Percentiles rank a stretch among this genome's conserved stretches.
These are phyloP conservation scores for Clarias magur DNA, from an alignment of 2,113 vertebrate genomes.

Conservation along the genomic window DNA sequence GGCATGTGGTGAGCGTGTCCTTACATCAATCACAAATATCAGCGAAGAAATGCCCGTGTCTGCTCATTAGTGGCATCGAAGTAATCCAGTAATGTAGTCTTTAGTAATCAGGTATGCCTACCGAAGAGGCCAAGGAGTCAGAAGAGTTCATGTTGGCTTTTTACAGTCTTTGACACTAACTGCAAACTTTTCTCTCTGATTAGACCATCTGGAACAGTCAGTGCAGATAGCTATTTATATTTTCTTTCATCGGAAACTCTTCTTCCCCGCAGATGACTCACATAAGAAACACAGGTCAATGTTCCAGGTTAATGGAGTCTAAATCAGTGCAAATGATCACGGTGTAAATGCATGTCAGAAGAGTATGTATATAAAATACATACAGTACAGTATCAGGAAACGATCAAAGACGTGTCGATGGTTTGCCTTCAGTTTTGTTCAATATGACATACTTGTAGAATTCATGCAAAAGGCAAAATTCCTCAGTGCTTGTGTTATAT, in stretches of 20 bases:
- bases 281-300: constrained; percentile 2
- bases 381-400: background rate
- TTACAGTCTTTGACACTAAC: background rate
- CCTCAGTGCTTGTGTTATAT: background rate
- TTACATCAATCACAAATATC: constrained; percentile 64
- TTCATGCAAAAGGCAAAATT: background rate
- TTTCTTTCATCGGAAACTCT: constrained; percentile 3
- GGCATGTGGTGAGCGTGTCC: constrained; percentile 58
- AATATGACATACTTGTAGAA: background rate
- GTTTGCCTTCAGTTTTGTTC: background rate
- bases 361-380: background rate
- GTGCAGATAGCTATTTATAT: constrained; percentile 8
- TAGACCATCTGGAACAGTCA: constrained; percentile 13
- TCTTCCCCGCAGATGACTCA: background rate
- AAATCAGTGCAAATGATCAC: background rate
- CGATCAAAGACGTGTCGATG: background rate
- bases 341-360: background rate
- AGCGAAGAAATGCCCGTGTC: constrained; percentile 60
- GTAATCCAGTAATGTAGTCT: constrained; percentile 24
- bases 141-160: background rate
- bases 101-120: constrained; percentile 42
- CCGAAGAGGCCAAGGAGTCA: background rate
- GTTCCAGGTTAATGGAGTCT: background rate
- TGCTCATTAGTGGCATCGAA: constrained; percentile 47
- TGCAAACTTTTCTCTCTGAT: background rate